Conservation (phyloP, 2,797 vertebrate genomes). For the Oophaga sylvatica region DNA sequence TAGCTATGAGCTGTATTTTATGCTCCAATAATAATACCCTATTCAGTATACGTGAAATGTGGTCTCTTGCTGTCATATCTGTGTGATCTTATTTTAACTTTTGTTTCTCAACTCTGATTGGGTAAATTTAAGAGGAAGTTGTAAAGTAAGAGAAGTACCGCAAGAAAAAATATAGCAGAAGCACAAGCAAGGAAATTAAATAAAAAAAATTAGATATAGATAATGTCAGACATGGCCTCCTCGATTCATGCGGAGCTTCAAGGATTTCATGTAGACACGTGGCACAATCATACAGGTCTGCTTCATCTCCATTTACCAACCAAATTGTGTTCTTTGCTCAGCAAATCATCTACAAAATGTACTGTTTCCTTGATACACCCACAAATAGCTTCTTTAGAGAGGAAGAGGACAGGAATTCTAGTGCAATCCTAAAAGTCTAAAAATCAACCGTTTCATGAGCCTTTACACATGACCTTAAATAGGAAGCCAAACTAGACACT, state of each 20-base stretch:
- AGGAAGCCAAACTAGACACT: no score
- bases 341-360: background rate
- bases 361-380: background rate
- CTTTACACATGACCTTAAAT: no score
- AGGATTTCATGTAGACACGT: background rate
- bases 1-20: background rate
- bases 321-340: background rate
- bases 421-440: no score
- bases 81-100: background rate
- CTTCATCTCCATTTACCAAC: background rate
- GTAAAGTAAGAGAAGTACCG: background rate
- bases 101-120: background rate
- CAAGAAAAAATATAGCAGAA: background rate
- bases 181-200: background rate
- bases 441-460: no score
- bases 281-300: background rate
- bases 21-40: background rate
- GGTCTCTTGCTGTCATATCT: background rate
- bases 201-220: background rate
- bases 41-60: background rate
- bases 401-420: no score
- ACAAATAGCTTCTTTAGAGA: no score
- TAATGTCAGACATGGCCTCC: background rate
- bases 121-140: constrained; percentile 3
- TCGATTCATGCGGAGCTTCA: background rate